Evolutionary conservation across 1,140 invertebrate genomes (phyloP).

Genomic region (Aphidius ervi): DNA sequence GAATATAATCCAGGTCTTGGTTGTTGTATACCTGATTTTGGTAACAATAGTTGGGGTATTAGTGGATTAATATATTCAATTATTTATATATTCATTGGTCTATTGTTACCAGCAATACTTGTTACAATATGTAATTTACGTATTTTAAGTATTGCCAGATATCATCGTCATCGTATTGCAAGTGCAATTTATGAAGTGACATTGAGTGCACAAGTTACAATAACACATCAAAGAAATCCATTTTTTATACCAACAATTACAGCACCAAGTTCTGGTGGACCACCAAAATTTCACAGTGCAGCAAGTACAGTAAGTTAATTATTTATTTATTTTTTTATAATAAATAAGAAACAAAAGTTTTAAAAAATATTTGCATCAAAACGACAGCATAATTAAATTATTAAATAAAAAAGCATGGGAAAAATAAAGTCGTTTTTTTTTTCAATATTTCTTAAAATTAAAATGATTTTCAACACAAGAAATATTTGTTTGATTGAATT

Average conservation of each 20-base stretch:
- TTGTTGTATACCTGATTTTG: conserved; percentile 65
- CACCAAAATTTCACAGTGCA: conserved; percentile 62
- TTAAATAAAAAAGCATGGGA: too few species aligned
- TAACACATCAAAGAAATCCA: conserved; percentile 75
- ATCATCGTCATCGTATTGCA: conserved; percentile 77
- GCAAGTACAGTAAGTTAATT: conserved; percentile 57
- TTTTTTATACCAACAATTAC: conserved; percentile 63
- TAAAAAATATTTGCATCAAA: too few species aligned
- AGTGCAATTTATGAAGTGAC: conserved; percentile 82
- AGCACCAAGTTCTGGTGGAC: conserved; percentile 54
- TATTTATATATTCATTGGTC: conserved; percentile 61
- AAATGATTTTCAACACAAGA: too few species aligned
- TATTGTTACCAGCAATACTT: conserved; percentile 64
- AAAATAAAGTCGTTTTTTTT: too few species aligned
- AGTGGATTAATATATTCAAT: conserved; percentile 60
- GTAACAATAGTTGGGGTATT: conserved; percentile 50
- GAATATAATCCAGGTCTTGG: conserved; percentile 57
- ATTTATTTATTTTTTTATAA: too few species aligned
- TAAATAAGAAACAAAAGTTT: too few species aligned
- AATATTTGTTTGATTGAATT: too few species aligned
- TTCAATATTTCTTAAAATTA: too few species aligned
- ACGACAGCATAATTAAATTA: too few species aligned
- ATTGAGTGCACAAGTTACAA: conserved; percentile 75
- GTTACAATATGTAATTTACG: conserved; percentile 70
- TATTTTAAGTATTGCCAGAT: conserved; percentile 73